phyloP scores from a whole-genome alignment of 2,113 vertebrate genomes.

The Lipotes vexillifer region DNA sequence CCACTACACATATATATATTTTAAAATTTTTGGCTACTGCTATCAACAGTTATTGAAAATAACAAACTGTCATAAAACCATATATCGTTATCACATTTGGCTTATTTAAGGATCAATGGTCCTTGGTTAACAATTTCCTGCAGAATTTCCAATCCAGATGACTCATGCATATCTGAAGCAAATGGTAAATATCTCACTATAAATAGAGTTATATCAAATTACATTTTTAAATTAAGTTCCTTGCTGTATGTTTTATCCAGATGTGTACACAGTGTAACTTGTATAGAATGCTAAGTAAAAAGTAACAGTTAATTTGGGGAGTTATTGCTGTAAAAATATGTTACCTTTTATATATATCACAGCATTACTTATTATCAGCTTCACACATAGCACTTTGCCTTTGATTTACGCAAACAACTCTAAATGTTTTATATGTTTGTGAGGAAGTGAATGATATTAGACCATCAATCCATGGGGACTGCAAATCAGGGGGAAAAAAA shows the following conservation, averaged over 20 bases:
- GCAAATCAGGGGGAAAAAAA: constrained; percentile 60
- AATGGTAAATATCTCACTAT: background rate
- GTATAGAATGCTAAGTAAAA: constrained; percentile 2
- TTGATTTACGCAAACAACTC: constrained; percentile 72
- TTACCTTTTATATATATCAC: constrained; percentile 40
- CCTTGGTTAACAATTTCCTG: constrained; percentile 41
- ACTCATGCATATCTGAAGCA: constrained; percentile 6
- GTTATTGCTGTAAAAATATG: constrained; percentile 31
- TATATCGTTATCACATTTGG: background rate
- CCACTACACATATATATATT: background rate
- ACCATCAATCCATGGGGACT: constrained; percentile 78
- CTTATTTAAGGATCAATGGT: constrained; percentile 28
- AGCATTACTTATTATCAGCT: constrained; percentile 57
- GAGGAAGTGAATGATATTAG: constrained; percentile 74
- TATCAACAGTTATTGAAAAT: constrained; percentile 19
- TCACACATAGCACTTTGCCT: constrained; percentile 62
- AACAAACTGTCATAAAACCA: background rate
- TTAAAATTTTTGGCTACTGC: background rate
- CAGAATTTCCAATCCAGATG: constrained; percentile 54
- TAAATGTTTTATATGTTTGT: constrained; percentile 67
- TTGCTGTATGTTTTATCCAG: constrained; percentile 22
- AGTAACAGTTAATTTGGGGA: constrained; percentile 40
- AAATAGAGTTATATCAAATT: constrained; percentile 25
- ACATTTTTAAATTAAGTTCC: constrained; percentile 56
- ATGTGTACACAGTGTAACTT: background rate